Evolutionary conservation across 2,888 invertebrate species (phyloP), one percentile per base, ranked within the genome.

Genomic region (Pammene fasciana): DNA sequence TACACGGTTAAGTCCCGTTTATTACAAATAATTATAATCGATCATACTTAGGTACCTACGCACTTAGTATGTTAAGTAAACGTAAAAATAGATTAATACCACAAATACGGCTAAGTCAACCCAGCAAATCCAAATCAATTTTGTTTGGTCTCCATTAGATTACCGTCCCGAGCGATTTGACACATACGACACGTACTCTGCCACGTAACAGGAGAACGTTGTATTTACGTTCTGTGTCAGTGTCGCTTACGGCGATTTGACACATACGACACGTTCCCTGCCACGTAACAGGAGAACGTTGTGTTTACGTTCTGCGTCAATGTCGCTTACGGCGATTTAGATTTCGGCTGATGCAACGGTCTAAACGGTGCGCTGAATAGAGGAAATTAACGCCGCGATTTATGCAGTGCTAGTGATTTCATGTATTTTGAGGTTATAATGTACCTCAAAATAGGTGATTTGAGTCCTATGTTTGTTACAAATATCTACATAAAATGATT

Each of bases 111-210:
- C 54, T 26, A 41, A 62, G 48, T 41, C 55, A 68, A 56, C 67
- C 55, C 60, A n/a, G 62, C 56, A 36, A 46, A 45, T 11, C 61
- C 46, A 34, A 68, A 62, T 57, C 56, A 52, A 57, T 68, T 56
- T 50, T 50, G 50, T 68, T 68, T 50, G 68, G 55, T 50, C 56
- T 57, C 50, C 34, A 68, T 68, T 68, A 48, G 68, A 64, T 68
- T 57, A 68, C 26, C 48, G 68, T 62, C 56, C 62, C 68, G 36
- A 41, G 50, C 50, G 50, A 68, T 50, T 56, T 55, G 55, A 50
- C 62, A 62, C 56, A 10, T 9, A 52, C 13, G 13, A 34, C 13
- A n/a, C 10, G 38, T 38, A 9, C 9, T 6, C 43, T 6, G 13
- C 5, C 18, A 16, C n/a, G 14, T 16, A 14, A 18, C 16, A 41